A percentile compares a stretch with the other conserved stretches of the same genome.
These are phyloP conservation scores for Drosophila acutilabella DNA, from an alignment of 2,888 invertebrate species.

Conservation along the genomic window DNA sequence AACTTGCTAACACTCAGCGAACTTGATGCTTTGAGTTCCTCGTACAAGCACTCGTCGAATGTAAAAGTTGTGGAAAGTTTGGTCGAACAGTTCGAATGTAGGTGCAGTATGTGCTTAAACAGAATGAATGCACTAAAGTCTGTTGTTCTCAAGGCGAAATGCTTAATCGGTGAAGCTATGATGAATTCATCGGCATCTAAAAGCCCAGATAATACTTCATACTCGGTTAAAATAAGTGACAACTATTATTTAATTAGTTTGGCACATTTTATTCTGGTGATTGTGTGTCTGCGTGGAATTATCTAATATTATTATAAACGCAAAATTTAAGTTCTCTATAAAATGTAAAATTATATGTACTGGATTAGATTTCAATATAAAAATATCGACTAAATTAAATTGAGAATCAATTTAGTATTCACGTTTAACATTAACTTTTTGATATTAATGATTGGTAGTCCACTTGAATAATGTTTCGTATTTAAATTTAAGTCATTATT, in stretches of 20 bases:
- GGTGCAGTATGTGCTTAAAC: constrained; percentile 10
- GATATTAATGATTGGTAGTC: no score
- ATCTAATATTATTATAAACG: constrained; percentile 16
- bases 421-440: no score
- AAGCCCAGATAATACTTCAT: background rate
- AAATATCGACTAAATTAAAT: background rate
- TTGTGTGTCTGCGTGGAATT: constrained; percentile 42
- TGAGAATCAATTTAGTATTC: background rate
- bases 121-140: constrained; percentile 11
- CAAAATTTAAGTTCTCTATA: background rate
- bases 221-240: background rate
- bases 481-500: no score
- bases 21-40: constrained; percentile 4
- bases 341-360: background rate
- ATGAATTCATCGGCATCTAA: background rate
- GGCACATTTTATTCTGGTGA: constrained; percentile 37
- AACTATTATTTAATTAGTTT: constrained; percentile 29
- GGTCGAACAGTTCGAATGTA: constrained; percentile 1
- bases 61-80: background rate
- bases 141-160: constrained; percentile 31
- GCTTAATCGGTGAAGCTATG: constrained; percentile 28
- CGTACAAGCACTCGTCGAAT: background rate
- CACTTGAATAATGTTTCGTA: no score
- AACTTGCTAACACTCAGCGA: constrained; percentile 5
- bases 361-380: background rate